phyloP scores from a whole-genome alignment of 2,113 vertebrate genomes.

The Agelaius tricolor region DNA sequence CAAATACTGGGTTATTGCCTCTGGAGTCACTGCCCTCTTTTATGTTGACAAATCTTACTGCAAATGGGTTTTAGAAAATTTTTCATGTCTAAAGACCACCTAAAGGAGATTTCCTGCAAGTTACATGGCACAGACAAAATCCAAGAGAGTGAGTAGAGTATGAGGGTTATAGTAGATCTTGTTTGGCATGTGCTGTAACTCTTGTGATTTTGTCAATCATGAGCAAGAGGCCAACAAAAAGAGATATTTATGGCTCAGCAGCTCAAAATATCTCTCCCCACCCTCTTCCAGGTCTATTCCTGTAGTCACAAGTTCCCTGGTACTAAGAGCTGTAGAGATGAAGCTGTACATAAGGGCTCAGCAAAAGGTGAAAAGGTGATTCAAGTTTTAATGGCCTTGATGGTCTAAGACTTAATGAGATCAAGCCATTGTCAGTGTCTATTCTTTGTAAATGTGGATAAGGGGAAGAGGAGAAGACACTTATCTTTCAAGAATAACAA shows the following conservation, averaged over 20 bases:
- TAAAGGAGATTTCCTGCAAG: conserved; percentile 25
- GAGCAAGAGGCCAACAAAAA: not conserved
- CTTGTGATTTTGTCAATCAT: not conserved
- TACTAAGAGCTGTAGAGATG: not conserved
- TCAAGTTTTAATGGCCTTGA: conserved; percentile 11
- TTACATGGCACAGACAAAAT: not conserved
- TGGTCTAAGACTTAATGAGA: not conserved
- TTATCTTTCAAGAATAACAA: not conserved
- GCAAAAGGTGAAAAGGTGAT: conserved; percentile 30
- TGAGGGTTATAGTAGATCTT: not conserved
- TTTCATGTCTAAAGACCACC: not conserved
- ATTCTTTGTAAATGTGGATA: not conserved
- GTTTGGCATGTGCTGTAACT: not conserved
- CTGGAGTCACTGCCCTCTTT: not conserved
- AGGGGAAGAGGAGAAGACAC: not conserved
- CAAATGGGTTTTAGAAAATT: not conserved
- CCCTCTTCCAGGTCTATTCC: not conserved
- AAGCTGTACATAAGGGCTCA: not conserved
- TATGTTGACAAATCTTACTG: conserved; percentile 9
- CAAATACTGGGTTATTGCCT: conserved; percentile 18
- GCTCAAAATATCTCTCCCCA: conserved; percentile 8
- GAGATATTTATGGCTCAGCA: not conserved
- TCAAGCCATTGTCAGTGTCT: not conserved
- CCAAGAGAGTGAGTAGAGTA: not conserved
- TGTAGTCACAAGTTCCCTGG: not conserved